Evolutionary conservation across 2,113 vertebrate genomes (phyloP).

Genomic region (Thermophis baileyi): DNA sequence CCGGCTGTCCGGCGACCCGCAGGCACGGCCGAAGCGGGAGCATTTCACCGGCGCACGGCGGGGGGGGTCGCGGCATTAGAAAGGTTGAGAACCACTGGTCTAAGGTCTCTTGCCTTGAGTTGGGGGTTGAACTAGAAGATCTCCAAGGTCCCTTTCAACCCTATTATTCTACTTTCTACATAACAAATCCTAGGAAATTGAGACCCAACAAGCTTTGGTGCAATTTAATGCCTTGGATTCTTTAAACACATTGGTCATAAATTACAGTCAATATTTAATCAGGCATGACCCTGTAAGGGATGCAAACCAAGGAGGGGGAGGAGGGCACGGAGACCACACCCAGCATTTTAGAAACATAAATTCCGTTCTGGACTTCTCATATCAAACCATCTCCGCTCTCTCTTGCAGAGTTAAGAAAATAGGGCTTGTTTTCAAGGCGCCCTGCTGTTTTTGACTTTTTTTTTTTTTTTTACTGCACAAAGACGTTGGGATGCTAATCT

Average conservation of each 20-base stretch:
- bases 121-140: not conserved
- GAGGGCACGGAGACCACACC: not conserved
- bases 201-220: not conserved
- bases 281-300: not conserved
- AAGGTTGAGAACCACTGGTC: no score
- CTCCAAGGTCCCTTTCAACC: not conserved
- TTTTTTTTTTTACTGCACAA: not conserved
- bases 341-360: not conserved
- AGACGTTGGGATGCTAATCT: not conserved
- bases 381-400: not conserved
- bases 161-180: not conserved
- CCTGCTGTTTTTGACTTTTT: not conserved
- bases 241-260: not conserved
- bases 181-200: slow-evolving; percentile 14
- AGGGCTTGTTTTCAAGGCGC: not conserved
- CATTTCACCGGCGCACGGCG: no score
- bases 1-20: no score
- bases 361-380: not conserved
- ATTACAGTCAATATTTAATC: slow-evolving; percentile 24
- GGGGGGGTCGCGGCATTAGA: no score
- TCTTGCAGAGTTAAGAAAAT: not conserved
- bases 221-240: slow-evolving; percentile 1
- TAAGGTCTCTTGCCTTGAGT: no score
- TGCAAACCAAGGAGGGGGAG: not conserved
- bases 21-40: no score